phyloP scores from a whole-genome alignment of 2,888 invertebrate genomes.

The Pediacus dermestoides region DNA sequence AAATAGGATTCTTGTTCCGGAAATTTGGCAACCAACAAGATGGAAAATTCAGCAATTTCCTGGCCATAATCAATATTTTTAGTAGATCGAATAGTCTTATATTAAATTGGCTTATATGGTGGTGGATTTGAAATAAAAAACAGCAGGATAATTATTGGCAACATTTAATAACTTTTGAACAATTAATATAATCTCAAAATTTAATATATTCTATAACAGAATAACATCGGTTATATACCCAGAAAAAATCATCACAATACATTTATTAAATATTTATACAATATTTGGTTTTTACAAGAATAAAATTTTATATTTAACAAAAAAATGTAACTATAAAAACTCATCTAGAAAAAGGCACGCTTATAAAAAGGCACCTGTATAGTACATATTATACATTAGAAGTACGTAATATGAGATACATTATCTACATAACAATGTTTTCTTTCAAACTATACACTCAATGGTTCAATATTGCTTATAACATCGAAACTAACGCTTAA shows the following conservation, averaged over 20 bases:
- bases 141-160: constrained; percentile 16
- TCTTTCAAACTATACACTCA: too few relatives aligned
- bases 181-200: constrained; percentile 19
- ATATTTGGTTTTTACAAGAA: constrained; percentile 29
- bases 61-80: too few relatives aligned
- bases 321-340: constrained; percentile 28
- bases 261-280: constrained; percentile 26
- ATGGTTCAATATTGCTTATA: too few relatives aligned
- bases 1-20: too few relatives aligned
- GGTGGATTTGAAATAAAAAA: too few relatives aligned
- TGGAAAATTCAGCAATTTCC: too few relatives aligned
- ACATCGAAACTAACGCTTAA: too few relatives aligned
- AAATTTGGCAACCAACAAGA: too few relatives aligned
- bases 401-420: constrained; percentile 13
- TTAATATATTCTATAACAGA: constrained; percentile 27
- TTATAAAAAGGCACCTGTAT: constrained; percentile 14
- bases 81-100: too few relatives aligned
- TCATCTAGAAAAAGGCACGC: constrained; percentile 24
- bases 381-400: constrained; percentile 11
- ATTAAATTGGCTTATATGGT: too few relatives aligned
- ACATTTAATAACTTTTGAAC: constrained; percentile 17
- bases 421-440: too few relatives aligned
- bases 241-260: constrained; percentile 30
- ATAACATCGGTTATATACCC: constrained; percentile 28
- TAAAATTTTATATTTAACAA: constrained; percentile 17